phyloP scores from a whole-genome alignment of 1,140 invertebrate species.

The Coelopa frigida region DNA sequence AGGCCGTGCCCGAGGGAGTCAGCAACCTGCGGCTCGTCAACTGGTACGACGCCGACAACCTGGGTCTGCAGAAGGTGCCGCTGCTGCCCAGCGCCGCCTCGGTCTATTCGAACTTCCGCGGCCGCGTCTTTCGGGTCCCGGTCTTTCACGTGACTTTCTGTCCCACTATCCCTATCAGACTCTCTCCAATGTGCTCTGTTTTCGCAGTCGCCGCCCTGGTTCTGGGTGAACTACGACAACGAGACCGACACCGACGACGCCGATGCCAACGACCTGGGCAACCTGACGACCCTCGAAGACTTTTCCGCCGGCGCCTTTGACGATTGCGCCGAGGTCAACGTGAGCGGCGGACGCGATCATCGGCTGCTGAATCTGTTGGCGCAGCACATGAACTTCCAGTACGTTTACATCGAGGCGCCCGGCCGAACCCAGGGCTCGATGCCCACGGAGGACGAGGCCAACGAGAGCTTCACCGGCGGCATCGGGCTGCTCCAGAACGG shows the following conservation, averaged over 20 bases:
- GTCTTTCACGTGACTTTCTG: slow-evolving; percentile 59
- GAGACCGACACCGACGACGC: slow-evolving; percentile 6
- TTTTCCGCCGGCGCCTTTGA: too few species aligned
- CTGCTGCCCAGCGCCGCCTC: slow-evolving; percentile 51
- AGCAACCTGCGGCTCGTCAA: slow-evolving; percentile 54
- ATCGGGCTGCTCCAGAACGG: slow-evolving; percentile 59
- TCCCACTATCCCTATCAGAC: not conserved
- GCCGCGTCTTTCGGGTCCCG: slow-evolving; percentile 55
- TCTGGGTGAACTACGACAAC: slow-evolving; percentile 56
- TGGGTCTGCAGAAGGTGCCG: slow-evolving; percentile 53
- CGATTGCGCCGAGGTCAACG: slow-evolving; percentile 51
- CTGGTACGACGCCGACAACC: slow-evolving; percentile 55
- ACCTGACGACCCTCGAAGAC: not conserved
- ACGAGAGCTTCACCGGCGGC: slow-evolving; percentile 59
- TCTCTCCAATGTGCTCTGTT: not conserved
- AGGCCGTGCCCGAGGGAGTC: slow-evolving; percentile 50
- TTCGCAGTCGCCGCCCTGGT: slow-evolving; percentile 63
- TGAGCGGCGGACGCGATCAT: slow-evolving; percentile 60
- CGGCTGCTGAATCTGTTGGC: slow-evolving; percentile 54
- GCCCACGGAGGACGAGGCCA: slow-evolving; percentile 48
- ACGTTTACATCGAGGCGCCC: slow-evolving; percentile 60
- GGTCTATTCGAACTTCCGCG: slow-evolving; percentile 56
- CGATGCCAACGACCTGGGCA: not conserved
- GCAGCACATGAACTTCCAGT: slow-evolving; percentile 60
- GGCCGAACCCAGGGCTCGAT: slow-evolving; percentile 60